Percentiles rank a stretch among this genome's conserved stretches.
Conservation (phyloP, 1,140 invertebrate species). For the Drosophila lini region DNA sequence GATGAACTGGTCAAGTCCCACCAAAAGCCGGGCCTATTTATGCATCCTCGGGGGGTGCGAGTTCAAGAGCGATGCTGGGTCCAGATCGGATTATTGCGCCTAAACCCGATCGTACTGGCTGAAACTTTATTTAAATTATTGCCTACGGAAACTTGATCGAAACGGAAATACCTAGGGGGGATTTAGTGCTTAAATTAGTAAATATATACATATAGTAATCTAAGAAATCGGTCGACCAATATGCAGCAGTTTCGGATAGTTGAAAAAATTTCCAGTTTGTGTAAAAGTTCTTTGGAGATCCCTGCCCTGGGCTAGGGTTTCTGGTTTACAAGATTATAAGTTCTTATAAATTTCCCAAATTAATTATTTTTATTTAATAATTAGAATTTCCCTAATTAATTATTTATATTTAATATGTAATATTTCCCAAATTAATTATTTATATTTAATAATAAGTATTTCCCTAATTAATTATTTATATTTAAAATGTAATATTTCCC, state of each 20-base stretch:
- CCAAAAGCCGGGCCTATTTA: slow-evolving; percentile 24
- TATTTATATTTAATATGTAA: too few relatives aligned
- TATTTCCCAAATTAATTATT: background rate
- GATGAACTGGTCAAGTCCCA: slow-evolving; percentile 24
- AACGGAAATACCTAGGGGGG: background rate
- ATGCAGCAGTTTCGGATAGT: background rate
- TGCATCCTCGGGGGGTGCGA: slow-evolving; percentile 29
- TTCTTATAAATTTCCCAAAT: background rate
- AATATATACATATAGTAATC: background rate
- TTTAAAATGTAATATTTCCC: too few relatives aligned
- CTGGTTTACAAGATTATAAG: background rate
- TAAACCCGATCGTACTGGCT: background rate
- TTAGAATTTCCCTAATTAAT: background rate
- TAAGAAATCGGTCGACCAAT: background rate
- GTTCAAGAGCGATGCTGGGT: slow-evolving; percentile 12
- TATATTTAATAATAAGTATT: too few relatives aligned
- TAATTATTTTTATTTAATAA: background rate
- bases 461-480: background rate
- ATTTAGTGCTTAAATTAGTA: background rate
- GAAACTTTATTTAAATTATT: slow-evolving; percentile 4
- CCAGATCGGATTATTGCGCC: slow-evolving; percentile 11
- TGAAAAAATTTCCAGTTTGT: background rate
- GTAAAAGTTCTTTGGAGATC: background rate
- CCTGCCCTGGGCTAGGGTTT: background rate
- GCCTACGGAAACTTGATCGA: background rate